phyloP scores from a whole-genome alignment of 2,888 invertebrate species.

The Pyrocoelia pectoralis region DNA sequence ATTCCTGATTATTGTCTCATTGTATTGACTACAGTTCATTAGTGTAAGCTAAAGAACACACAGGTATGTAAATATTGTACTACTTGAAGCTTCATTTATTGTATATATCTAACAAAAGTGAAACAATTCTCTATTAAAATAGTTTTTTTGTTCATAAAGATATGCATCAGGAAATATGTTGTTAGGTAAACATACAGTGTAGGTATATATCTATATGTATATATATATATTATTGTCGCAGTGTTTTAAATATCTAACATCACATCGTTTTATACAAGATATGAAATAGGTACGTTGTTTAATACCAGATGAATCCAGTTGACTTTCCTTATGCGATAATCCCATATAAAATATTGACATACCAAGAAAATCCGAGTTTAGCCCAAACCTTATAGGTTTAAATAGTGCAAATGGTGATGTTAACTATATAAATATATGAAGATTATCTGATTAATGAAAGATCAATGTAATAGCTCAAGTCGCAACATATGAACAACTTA shows the following conservation, averaged over 20 bases:
- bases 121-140: slow-evolving; percentile 31
- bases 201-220: no score
- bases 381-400: not conserved
- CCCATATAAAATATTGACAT: slow-evolving; percentile 41
- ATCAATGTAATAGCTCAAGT: no score
- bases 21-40: slow-evolving; percentile 46
- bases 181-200: slow-evolving; percentile 25
- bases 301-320: slow-evolving; percentile 25
- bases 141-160: slow-evolving; percentile 26
- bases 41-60: slow-evolving; percentile 56
- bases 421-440: not conserved
- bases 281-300: slow-evolving; percentile 24
- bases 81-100: slow-evolving; percentile 22
- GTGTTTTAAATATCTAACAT: slow-evolving; percentile 32
- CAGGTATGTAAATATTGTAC: slow-evolving; percentile 46
- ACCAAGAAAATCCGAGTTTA: slow-evolving; percentile 23
- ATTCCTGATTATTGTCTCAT: slow-evolving; percentile 48
- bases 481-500: slow-evolving; percentile 18
- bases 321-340: slow-evolving; percentile 25
- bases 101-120: slow-evolving; percentile 27
- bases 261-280: slow-evolving; percentile 33
- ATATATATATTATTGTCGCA: slow-evolving; percentile 33
- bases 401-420: not conserved
- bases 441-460: no score
- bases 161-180: slow-evolving; percentile 28